These are phyloP conservation scores for Pristionchus entomophagus DNA, from an alignment of 2,888 invertebrate genomes.

Conservation along the genomic window DNA sequence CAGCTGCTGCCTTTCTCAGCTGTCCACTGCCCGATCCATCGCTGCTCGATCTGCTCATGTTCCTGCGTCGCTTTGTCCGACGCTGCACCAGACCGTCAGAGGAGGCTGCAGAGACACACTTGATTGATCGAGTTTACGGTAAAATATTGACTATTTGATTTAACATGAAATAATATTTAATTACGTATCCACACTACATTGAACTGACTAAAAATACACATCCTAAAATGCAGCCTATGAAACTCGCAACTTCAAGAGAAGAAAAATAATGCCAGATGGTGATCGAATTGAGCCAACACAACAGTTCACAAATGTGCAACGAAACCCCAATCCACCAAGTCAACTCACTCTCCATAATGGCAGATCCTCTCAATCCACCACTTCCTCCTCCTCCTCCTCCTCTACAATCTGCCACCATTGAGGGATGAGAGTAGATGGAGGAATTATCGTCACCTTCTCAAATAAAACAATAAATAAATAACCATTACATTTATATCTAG, in stretches of 20 bases:
- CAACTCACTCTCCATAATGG: not conserved
- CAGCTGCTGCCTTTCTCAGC: not conserved
- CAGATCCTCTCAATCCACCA: not conserved
- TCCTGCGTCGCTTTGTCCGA: slow-evolving; percentile 36
- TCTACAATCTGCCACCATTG: slow-evolving; percentile 60
- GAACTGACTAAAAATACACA: no score
- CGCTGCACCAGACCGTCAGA: slow-evolving; percentile 34
- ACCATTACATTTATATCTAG: not conserved
- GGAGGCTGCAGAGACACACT: not conserved
- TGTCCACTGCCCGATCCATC: slow-evolving; percentile 41
- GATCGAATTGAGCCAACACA: not conserved
- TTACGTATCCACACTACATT: no score
- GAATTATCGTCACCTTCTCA: slow-evolving; percentile 64
- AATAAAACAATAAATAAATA: not conserved
- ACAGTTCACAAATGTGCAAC: no score
- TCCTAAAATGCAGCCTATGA: no score
- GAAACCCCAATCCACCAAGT: not conserved
- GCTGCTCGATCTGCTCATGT: slow-evolving; percentile 43
- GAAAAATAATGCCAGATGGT: no score
- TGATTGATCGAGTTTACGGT: not conserved
- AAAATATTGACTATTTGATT: not conserved
- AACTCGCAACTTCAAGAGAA: no score
- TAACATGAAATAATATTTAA: no score
- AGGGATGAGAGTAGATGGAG: slow-evolving; percentile 74
- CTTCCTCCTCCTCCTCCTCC: not conserved